A percentile compares a stretch with the other conserved stretches of the same genome.
These are phyloP conservation scores for Noctilio leporinus DNA, from an alignment of 2,113 vertebrate genomes.

Conservation along the genomic window DNA sequence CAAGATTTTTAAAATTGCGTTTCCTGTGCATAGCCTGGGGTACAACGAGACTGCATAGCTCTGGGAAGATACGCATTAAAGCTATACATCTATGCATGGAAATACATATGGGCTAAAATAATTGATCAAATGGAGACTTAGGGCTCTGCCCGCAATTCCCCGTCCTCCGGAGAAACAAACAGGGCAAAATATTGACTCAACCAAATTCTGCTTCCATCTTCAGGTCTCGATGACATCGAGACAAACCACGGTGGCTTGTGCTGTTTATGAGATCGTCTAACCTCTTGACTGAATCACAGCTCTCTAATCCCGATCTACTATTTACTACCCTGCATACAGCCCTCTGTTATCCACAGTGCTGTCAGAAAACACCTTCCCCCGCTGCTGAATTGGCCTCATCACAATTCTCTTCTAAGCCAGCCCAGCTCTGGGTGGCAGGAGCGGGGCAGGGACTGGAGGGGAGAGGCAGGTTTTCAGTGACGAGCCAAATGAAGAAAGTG, in stretches of 20 bases:
- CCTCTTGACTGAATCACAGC: slow-evolving; percentile 28
- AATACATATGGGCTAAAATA: not conserved
- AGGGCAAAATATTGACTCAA: slow-evolving; percentile 16
- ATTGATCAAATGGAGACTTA: not conserved
- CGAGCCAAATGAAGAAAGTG: slow-evolving; percentile 16
- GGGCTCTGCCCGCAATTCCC: not conserved
- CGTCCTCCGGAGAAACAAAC: slow-evolving; percentile 6
- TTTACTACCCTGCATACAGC: slow-evolving; percentile 33
- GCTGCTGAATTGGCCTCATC: slow-evolving; percentile 34
- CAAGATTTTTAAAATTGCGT: not conserved
- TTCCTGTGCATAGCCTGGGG: not conserved
- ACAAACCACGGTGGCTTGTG: not conserved
- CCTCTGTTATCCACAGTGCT: not conserved
- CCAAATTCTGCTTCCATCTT: not conserved
- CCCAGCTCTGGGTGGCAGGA: slow-evolving; percentile 6
- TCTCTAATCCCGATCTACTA: slow-evolving; percentile 23
- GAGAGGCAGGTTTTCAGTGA: not conserved
- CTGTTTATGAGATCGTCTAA: not conserved
- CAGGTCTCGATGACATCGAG: not conserved
- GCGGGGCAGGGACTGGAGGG: not conserved
- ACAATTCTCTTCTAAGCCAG: slow-evolving; percentile 13
- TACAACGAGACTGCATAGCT: not conserved
- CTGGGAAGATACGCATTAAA: not conserved
- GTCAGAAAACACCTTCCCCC: not conserved
- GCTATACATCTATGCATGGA: not conserved